Evolutionary conservation across 2,888 invertebrate species (phyloP), one percentile per base, ranked within the genome.

Genomic region (Cetonia aurata): DNA sequence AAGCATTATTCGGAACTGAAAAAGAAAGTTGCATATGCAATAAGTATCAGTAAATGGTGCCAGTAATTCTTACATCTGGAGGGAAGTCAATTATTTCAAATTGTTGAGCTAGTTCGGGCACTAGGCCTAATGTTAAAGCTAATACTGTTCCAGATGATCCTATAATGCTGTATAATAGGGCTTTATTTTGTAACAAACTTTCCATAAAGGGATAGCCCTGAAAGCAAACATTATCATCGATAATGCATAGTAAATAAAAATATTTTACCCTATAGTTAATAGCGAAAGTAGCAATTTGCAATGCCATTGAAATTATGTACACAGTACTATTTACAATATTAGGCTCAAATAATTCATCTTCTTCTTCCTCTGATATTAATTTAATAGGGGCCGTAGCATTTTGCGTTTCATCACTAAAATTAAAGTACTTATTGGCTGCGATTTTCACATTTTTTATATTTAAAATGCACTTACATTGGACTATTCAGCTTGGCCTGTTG

Each of bases 121-220:
- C 85, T 52, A 93, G 77, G 10, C 97, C 96, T 71, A 95, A 89
- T 3, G 97, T 94, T 56, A 99, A 87, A 48, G 92, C 90, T 69
- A 98, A 86, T 67, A 99, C 95, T 15, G 93, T 90, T 37, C 89
- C 90, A 33, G 93, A 93, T 6, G 98, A 96, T 74, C 92, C 88
- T 71, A 95, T 77, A 73, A 99, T 89, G 81, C 98, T 97, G 87
- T 96, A 98, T 80, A 99, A 85, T 74, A 99, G 88, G 3, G 96
- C 92, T 81, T 93, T 94, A 86, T 99, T 99, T 84, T 97, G 95
- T 55, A 87, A 87, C 65, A 99, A 86, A 80, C 96, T 95, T 85
- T 99, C 98, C 99, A 99, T 99, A 82, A 96, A 99, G 1, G 99
- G 99, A 83, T 96, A 93, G 6, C 99, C 99, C 98, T 98, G 83